Base-by-base conservation (phyloP, 2,797 vertebrate species). In the Megaceryle alcyon region DNA sequence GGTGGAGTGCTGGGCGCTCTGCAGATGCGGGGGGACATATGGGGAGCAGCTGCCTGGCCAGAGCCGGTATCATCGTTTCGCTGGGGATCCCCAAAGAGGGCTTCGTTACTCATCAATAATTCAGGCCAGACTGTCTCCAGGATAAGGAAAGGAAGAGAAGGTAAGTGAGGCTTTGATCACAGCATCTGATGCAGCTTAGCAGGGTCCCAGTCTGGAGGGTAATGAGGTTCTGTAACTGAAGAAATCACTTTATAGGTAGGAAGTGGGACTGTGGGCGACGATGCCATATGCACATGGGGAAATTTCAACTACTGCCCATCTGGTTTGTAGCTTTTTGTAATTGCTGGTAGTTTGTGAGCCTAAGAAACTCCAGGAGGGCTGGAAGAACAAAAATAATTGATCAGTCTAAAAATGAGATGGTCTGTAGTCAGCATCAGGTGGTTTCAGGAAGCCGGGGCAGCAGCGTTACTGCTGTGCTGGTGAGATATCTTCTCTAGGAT, bases 291-390 rank as follows among this genome's bases (percentile, higher is more conserved):
- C 66, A 76, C 61, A 13, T 22, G 41, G 71, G 64, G 82, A 78
- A 46, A 71, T 91, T 75, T 41, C 85, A 66, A 14, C 73, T 86
- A 22, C 66, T 95, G 31, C 81, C 91, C 88, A 64, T 87, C 90
- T 88, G 91, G 39, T 82, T 53, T 77, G 70, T 44, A 59, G 88
- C 65, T 86, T 66, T 84, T 48, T 25, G 43, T 80, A 46, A 29
- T 35, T 69, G 57, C 41, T 14, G 3, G 33, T 48, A 31, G 66
- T 33, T 46, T 44, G 43, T 61, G 76, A 59, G 60, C 53, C 75
- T 90, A 54, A 76, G 92, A 53, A 46, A 48, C 31, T 56, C 57
- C 37, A 59, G 69, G 23, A 59, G 66, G 86, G 43, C 87, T 81
- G 69, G 68, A 81, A 77, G 44, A 90, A 8, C 56, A 72, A 9